phyloP scores from a whole-genome alignment of 2,888 invertebrate genomes.

The Ennomos erosarius region DNA sequence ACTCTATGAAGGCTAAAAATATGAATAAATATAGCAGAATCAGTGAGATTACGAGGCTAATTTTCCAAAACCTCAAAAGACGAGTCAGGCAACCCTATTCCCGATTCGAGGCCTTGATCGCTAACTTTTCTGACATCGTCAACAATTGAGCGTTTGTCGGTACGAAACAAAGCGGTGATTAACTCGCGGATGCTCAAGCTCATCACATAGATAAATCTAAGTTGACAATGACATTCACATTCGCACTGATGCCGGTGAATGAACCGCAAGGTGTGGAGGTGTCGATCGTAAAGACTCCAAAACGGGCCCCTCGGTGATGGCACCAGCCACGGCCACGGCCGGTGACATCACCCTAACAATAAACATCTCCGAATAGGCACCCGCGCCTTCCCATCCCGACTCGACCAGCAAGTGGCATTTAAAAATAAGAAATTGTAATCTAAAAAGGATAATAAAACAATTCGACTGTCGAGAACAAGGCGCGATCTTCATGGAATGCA shows the following conservation, averaged over 20 bases:
- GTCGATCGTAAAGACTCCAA: conserved; percentile 79
- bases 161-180: conserved; percentile 40
- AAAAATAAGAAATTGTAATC: conserved; percentile 67
- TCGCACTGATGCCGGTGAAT: conserved; percentile 66
- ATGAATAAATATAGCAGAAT: too few relatives aligned
- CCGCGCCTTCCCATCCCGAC: conserved; percentile 40
- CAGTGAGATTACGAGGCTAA: conserved; percentile 4
- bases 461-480: conserved; percentile 67
- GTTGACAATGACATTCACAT: conserved; percentile 70
- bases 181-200: conserved; percentile 48
- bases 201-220: conserved; percentile 61
- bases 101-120: conserved; percentile 1
- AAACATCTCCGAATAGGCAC: conserved; percentile 64
- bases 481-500: conserved; percentile 69
- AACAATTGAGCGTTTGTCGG: conserved; percentile 13
- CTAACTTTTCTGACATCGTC: conserved; percentile 9
- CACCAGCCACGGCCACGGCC: conserved; percentile 48
- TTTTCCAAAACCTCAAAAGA: not conserved
- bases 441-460: conserved; percentile 72
- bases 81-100: conserved; percentile 10
- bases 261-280: conserved; percentile 81
- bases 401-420: conserved; percentile 61
- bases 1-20: too few relatives aligned
- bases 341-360: conserved; percentile 76
- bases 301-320: conserved; percentile 73